phyloP scores from a whole-genome alignment of 2,888 invertebrate species.

The Myathropa florea region DNA sequence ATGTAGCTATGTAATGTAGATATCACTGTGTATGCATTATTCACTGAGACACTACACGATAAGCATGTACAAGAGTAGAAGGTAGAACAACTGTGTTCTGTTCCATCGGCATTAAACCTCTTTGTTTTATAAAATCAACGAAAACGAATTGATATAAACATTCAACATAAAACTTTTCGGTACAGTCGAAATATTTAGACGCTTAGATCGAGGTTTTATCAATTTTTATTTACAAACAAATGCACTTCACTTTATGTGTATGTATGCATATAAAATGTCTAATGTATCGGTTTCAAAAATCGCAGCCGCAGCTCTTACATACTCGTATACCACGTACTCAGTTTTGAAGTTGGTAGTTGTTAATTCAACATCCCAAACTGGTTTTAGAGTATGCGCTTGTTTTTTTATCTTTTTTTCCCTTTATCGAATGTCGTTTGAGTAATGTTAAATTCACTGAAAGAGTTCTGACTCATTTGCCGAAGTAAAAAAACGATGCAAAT shows the following conservation, averaged over 20 bases:
- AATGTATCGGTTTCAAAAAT: slow-evolving; percentile 23
- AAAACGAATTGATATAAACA: not conserved
- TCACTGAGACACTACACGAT: slow-evolving; percentile 48
- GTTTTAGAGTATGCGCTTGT: slow-evolving; percentile 54
- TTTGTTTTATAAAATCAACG: slow-evolving; percentile 9
- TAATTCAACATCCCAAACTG: slow-evolving; percentile 57
- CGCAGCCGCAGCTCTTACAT: slow-evolving; percentile 19
- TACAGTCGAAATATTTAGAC: not conserved
- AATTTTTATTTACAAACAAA: not conserved
- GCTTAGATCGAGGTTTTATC: not conserved
- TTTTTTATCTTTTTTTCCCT: slow-evolving; percentile 9
- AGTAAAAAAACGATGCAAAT: not conserved
- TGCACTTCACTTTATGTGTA: not conserved
- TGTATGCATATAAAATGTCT: not conserved
- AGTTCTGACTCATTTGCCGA: slow-evolving; percentile 4
- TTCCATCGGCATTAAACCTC: not conserved
- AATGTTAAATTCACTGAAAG: slow-evolving; percentile 19
- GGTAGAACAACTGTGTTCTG: not conserved
- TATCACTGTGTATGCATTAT: slow-evolving; percentile 1
- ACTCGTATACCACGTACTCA: slow-evolving; percentile 63
- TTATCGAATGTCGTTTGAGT: slow-evolving; percentile 10
- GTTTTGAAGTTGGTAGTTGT: slow-evolving; percentile 49
- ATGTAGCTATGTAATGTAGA: not conserved
- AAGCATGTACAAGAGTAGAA: slow-evolving; percentile 21
- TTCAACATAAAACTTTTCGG: not conserved